phyloP scores from a whole-genome alignment of 1,140 invertebrate species.

The Phymastichus coffea region DNA sequence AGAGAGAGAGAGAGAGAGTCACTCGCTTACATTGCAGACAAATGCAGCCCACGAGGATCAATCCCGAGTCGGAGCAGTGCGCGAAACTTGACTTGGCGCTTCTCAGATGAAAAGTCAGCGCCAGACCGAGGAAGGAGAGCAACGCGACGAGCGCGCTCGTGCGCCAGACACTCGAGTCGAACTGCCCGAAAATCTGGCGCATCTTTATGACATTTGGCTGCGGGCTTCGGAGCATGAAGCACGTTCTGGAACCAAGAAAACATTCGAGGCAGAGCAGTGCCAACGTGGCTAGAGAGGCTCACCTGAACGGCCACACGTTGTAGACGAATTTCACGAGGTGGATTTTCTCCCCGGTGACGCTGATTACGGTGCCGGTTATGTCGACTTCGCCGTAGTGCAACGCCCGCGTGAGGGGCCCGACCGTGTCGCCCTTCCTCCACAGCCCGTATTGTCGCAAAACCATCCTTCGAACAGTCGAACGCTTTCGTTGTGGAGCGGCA shows the following conservation, averaged over 20 bases:
- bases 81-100: background rate
- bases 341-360: background rate
- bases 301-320: background rate
- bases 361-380: background rate
- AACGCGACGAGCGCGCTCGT: background rate
- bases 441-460: background rate
- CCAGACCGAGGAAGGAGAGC: background rate
- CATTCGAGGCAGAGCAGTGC: background rate
- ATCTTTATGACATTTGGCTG: constrained; percentile 8
- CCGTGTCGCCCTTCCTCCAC: background rate
- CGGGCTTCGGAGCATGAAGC: constrained; percentile 3
- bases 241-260: background rate
- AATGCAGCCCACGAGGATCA: background rate
- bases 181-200: background rate
- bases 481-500: background rate
- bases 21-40: background rate
- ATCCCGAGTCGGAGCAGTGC: too few species aligned
- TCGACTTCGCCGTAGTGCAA: background rate
- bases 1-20: background rate
- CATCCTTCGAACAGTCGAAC: background rate
- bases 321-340: background rate
- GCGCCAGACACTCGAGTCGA: background rate
- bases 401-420: background rate
- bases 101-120: background rate
- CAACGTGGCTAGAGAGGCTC: background rate